phyloP scores from a whole-genome alignment of 1,140 invertebrate genomes.

The Spodoptera litura region DNA sequence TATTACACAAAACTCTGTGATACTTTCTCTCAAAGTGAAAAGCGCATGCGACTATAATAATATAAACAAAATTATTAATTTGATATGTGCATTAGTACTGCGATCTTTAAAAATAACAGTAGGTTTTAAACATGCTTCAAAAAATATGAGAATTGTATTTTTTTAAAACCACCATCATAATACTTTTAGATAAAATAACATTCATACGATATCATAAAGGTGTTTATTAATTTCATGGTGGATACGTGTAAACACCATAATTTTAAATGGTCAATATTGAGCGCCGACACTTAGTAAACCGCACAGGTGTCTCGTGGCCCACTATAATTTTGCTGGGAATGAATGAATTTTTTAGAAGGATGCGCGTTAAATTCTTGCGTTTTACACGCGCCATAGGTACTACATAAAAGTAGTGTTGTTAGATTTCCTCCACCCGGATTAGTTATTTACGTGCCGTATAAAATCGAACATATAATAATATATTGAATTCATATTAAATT shows the following conservation, averaged over 20 bases:
- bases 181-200: not conserved
- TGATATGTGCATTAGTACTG: not conserved
- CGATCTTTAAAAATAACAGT: not conserved
- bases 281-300: constrained; percentile 41
- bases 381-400: constrained; percentile 29
- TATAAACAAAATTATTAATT: not conserved
- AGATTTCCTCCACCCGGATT: not conserved
- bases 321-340: constrained; percentile 44
- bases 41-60: constrained; percentile 11
- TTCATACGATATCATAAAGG: not conserved
- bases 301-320: constrained; percentile 30
- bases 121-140: not conserved
- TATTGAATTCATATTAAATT: no score
- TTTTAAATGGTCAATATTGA: constrained; percentile 21
- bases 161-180: no score
- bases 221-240: constrained; percentile 27
- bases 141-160: not conserved
- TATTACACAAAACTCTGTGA: constrained; percentile 34
- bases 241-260: constrained; percentile 42
- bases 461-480: not conserved
- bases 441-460: constrained; percentile 5
- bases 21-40: constrained; percentile 31
- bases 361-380: constrained; percentile 40
- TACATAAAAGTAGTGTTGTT: constrained; percentile 36
- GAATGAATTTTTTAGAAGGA: constrained; percentile 49